phyloP scores from a whole-genome alignment of 1,140 invertebrate species.

The Chironomus tepperi region DNA sequence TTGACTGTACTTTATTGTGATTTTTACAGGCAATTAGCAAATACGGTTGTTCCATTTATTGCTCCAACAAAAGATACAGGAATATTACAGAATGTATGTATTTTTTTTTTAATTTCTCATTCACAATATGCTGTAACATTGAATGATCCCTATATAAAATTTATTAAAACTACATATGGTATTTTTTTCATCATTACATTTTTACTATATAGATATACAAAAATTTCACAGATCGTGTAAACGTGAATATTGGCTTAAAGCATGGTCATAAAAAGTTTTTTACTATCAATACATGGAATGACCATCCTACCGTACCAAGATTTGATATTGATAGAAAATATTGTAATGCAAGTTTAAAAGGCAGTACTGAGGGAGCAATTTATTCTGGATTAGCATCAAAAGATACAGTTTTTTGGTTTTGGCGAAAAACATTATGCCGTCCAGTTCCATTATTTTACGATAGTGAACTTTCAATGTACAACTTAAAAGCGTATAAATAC shows the following conservation, averaged over 20 bases:
- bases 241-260: conserved; percentile 45
- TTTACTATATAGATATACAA: conserved; percentile 45
- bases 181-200: neutral
- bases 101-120: neutral
- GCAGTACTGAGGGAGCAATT: conserved; percentile 48
- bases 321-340: conserved; percentile 38
- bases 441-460: conserved; percentile 44
- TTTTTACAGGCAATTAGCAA: conserved; percentile 42
- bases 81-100: conserved; percentile 44
- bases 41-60: conserved; percentile 41
- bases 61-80: conserved; percentile 50
- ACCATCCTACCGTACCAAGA: conserved; percentile 42
- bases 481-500: conserved; percentile 25
- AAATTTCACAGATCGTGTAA: conserved; percentile 47
- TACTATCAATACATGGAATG: conserved; percentile 45
- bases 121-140: neutral
- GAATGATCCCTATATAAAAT: neutral
- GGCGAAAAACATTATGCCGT: conserved; percentile 50
- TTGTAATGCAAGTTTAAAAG: conserved; percentile 44
- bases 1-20: conserved; percentile 35
- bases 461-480: conserved; percentile 22
- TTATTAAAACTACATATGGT: too few species aligned
- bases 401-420: conserved; percentile 43
- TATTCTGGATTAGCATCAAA: conserved; percentile 47
- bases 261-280: conserved; percentile 47